A percentile compares a stretch with the other conserved stretches of the same genome.
phyloP scores from a whole-genome alignment of 2,113 vertebrate species.

The Catharus fuscescens region DNA sequence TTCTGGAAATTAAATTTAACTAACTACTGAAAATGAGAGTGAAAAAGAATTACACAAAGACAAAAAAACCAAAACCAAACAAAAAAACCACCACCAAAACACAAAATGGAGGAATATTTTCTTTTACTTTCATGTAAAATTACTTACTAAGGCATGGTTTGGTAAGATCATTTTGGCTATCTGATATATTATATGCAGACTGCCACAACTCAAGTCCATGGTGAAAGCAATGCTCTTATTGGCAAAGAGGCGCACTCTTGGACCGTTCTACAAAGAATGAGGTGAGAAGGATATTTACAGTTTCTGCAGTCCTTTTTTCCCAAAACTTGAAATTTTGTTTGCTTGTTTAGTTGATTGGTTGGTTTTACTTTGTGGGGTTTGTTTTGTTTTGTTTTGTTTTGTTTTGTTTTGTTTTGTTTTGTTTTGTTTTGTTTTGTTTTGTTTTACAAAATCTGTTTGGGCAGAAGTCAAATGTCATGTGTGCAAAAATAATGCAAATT shows the following conservation, averaged over 20 bases:
- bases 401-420: too few species aligned
- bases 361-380: neutral
- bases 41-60: neutral
- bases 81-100: too few species aligned
- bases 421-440: too few species aligned
- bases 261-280: neutral
- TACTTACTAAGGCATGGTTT: neutral
- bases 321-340: neutral
- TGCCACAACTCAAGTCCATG: neutral
- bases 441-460: neutral
- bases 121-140: neutral
- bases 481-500: neutral
- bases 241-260: too few species aligned
- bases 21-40: neutral
- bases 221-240: neutral
- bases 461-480: neutral
- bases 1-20: neutral
- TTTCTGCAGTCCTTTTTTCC: neutral
- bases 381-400: too few species aligned
- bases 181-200: neutral
- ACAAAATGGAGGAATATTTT: neutral
- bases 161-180: neutral
- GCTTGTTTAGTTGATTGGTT: too few species aligned
- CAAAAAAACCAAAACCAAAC: neutral
- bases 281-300: neutral